Conservation (phyloP, 2,888 invertebrate species). For the Marasmarcha lunaedactyla region DNA sequence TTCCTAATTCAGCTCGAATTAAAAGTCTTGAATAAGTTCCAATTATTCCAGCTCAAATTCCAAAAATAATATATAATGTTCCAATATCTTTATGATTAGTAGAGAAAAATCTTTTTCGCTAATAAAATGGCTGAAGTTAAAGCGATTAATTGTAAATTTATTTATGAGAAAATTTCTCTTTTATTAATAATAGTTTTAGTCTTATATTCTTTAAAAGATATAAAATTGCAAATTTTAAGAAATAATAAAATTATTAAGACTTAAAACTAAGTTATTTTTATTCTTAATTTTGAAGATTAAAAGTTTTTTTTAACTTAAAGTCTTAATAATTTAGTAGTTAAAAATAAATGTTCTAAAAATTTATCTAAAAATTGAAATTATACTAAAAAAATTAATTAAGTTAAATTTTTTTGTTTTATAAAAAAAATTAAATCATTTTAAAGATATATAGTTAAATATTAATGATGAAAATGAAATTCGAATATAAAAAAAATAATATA, state of each 20-base stretch:
- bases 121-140: slow-evolving; percentile 74
- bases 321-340: slow-evolving; percentile 50
- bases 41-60: slow-evolving; percentile 76
- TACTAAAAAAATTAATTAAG: slow-evolving; percentile 29
- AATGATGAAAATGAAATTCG: slow-evolving; percentile 60
- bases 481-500: slow-evolving; percentile 67
- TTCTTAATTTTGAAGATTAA: slow-evolving; percentile 74
- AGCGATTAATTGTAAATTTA: slow-evolving; percentile 77
- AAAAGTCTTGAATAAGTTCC: slow-evolving; percentile 77
- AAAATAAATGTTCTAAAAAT: slow-evolving; percentile 41
- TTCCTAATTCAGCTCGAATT: slow-evolving; percentile 80
- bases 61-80: slow-evolving; percentile 77
- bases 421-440: slow-evolving; percentile 49
- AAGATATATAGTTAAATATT: slow-evolving; percentile 56
- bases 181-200: slow-evolving; percentile 46
- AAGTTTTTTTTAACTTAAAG: slow-evolving; percentile 74
- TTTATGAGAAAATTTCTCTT: slow-evolving; percentile 63
- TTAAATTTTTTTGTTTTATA: slow-evolving; percentile 38
- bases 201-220: slow-evolving; percentile 67
- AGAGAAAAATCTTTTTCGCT: slow-evolving; percentile 75
- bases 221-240: slow-evolving; percentile 75
- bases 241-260: slow-evolving; percentile 54
- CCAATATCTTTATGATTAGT: slow-evolving; percentile 85
- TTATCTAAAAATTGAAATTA: slow-evolving; percentile 33
- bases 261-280: slow-evolving; percentile 65